These are phyloP conservation scores for Tapirus terrestris DNA, from an alignment of 2,113 vertebrate genomes.

Conservation along the genomic window DNA sequence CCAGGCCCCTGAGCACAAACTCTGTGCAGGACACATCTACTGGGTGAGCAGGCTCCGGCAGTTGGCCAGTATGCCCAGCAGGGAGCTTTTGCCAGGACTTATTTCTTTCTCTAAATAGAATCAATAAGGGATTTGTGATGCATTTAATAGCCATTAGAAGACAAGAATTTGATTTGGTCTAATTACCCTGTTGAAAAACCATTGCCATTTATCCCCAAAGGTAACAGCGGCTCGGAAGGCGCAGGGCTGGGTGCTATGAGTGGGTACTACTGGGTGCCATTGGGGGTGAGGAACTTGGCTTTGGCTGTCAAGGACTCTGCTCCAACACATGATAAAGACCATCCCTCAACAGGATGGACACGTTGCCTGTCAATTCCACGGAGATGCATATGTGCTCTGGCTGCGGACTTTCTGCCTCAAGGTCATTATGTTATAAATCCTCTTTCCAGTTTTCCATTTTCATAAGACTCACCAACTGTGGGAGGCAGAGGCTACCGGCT, in stretches of 20 bases:
- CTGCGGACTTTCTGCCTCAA: conserved; percentile 49
- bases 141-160: conserved; percentile 73
- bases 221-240: conserved; percentile 17
- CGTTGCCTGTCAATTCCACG: neutral
- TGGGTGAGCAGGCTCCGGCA: neutral
- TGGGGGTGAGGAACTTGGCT: neutral
- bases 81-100: conserved; percentile 54
- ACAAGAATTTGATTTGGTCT: conserved; percentile 73
- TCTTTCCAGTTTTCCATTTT: conserved; percentile 53
- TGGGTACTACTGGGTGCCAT: neutral
- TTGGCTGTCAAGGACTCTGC: neutral
- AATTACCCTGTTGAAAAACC: conserved; percentile 65
- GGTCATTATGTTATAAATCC: conserved; percentile 38
- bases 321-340: neutral
- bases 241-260: neutral
- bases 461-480: neutral
- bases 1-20: neutral
- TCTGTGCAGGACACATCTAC: neutral
- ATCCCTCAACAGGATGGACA: neutral
- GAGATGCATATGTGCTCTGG: conserved; percentile 10
- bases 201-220: conserved; percentile 49
- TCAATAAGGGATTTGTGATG: conserved; percentile 72
- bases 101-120: conserved; percentile 73
- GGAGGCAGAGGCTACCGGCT: neutral
- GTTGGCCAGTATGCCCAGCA: neutral